A percentile compares a stretch with the other conserved stretches of the same genome.
Evolutionary conservation across 2,888 invertebrate species (phyloP).

Genomic region (Neoascia interrupta): DNA sequence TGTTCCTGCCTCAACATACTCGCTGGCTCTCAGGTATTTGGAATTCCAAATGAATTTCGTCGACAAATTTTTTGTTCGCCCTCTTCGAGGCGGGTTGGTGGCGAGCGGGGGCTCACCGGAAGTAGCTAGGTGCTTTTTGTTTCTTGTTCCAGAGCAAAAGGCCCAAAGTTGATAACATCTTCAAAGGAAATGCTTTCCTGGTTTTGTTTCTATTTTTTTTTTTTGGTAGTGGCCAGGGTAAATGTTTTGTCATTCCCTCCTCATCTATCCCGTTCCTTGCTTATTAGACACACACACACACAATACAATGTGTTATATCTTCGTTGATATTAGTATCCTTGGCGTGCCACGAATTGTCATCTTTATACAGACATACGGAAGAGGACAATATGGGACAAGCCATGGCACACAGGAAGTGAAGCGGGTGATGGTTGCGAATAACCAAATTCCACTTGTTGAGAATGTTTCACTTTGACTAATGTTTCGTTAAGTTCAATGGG

Average conservation of each 20-base stretch:
- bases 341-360: constrained; percentile 61
- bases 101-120: too few relatives aligned
- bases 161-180: constrained; percentile 66
- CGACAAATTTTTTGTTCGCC: constrained; percentile 49
- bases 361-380: constrained; percentile 23
- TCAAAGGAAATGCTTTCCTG: constrained; percentile 65
- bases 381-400: constrained; percentile 34
- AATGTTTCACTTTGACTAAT: constrained; percentile 67
- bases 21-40: constrained; percentile 61
- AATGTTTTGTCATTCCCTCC: constrained; percentile 57
- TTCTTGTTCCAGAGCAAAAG: constrained; percentile 26
- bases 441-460: constrained; percentile 67
- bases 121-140: too few relatives aligned
- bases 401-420: not conserved
- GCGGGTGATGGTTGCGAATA: constrained; percentile 27
- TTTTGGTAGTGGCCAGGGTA: constrained; percentile 20
- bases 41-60: constrained; percentile 67
- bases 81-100: too few relatives aligned
- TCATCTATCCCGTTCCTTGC: constrained; percentile 31
- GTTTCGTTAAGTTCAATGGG: constrained; percentile 69
- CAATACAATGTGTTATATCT: constrained; percentile 59
- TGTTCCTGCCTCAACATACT: constrained; percentile 27
- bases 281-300: constrained; percentile 48
- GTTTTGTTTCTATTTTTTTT: constrained; percentile 19
- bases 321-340: constrained; percentile 55